phyloP scores from a whole-genome alignment of 2,888 invertebrate species.

The Cancer borealis region DNA sequence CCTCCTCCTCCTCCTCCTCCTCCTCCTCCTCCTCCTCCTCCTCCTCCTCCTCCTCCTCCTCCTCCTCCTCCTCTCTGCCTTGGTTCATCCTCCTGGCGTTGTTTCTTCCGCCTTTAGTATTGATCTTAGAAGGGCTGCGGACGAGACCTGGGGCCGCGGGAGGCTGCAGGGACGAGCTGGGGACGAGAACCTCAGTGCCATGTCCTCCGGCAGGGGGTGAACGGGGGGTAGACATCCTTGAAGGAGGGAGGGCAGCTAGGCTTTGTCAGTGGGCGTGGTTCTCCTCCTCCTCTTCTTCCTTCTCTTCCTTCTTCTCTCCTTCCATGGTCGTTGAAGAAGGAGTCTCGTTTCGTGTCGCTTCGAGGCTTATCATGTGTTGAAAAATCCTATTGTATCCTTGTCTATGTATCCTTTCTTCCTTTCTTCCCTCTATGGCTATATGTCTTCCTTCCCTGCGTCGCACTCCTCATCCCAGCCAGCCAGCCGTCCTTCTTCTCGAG shows the following conservation, averaged over 20 bases:
- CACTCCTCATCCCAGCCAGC: neutral
- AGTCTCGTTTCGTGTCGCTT: no score
- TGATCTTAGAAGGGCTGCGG: conserved; percentile 69
- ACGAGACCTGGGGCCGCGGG: conserved; percentile 55
- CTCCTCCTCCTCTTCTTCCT: neutral
- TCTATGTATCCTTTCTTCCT: neutral
- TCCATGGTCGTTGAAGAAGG: neutral
- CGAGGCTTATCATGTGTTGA: no score
- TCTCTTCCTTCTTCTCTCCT: neutral
- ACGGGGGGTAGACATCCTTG: conserved; percentile 43
- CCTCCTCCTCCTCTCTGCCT: conserved; percentile 17
- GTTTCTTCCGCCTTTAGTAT: conserved; percentile 63
- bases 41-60: conserved; percentile 30
- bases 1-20: neutral
- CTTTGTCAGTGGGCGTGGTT: conserved; percentile 44
- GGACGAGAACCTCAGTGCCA: conserved; percentile 62
- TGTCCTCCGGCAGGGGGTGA: conserved; percentile 46
- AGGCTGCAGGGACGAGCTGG: conserved; percentile 56
- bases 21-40: conserved; percentile 32
- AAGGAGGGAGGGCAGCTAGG: conserved; percentile 47
- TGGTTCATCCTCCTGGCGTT: conserved; percentile 62
- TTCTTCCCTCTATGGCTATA: neutral
- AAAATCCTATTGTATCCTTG: neutral
- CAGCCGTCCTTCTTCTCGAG: neutral
- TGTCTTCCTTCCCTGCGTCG: neutral